These are phyloP conservation scores for Tauraco erythrolophus DNA, from an alignment of 2,113 vertebrate genomes.

Conservation along the genomic window DNA sequence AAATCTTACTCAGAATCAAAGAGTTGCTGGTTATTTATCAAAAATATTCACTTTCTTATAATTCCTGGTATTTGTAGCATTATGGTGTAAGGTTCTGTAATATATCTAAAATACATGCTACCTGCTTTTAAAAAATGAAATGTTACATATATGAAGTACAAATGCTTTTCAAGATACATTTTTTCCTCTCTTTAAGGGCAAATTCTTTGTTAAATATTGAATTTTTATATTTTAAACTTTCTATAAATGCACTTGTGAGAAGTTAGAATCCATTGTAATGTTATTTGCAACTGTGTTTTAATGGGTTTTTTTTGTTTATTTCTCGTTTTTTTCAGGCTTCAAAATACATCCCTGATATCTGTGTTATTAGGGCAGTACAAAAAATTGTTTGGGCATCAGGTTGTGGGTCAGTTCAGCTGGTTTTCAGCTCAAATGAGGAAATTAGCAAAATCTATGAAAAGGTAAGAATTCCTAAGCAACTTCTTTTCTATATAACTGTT, in stretches of 20 bases:
- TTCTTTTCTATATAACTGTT: neutral
- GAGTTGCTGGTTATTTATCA: neutral
- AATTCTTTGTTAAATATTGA: neutral
- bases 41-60: neutral
- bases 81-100: neutral
- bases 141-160: neutral
- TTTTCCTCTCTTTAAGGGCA: neutral
- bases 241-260: neutral
- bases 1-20: neutral
- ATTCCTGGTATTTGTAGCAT: neutral
- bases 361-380: slow-evolving; percentile 96
- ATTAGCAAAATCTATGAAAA: slow-evolving; percentile 99
- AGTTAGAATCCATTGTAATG: neutral
- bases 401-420: slow-evolving; percentile 94
- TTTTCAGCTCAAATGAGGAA: slow-evolving; percentile 97
- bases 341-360: slow-evolving; percentile 98
- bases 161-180: neutral
- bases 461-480: slow-evolving; percentile 76
- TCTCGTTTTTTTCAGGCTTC: slow-evolving; percentile 87
- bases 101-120: neutral
- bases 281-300: neutral
- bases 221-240: neutral
- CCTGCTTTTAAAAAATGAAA: neutral
- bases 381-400: slow-evolving; percentile 99
- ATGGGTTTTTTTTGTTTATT: neutral